Evolutionary conservation across 2,888 invertebrate genomes (phyloP).

Genomic region (Tillus elongatus): DNA sequence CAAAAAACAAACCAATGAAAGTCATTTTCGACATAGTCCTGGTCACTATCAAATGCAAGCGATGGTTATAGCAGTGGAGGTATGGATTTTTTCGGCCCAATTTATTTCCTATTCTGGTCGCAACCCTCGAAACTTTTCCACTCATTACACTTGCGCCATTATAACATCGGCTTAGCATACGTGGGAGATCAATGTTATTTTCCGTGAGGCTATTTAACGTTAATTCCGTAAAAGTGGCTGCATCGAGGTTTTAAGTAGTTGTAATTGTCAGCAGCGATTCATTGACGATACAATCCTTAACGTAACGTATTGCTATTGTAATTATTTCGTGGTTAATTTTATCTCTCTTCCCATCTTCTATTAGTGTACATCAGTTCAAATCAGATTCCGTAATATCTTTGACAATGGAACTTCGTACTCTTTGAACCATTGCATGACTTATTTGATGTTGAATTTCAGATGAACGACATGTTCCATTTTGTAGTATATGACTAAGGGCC

Average conservation of each 20-base stretch:
- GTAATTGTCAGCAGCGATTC: constrained; percentile 6
- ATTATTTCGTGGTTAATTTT: constrained; percentile 14
- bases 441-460: constrained; percentile 14
- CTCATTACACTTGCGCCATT: constrained; percentile 14
- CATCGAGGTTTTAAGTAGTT: constrained; percentile 8
- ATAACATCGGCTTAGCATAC: constrained; percentile 14
- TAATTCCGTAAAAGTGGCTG: constrained; percentile 11
- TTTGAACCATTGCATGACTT: constrained; percentile 13
- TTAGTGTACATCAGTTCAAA: constrained; percentile 13
- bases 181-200: constrained; percentile 12
- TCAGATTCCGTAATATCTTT: constrained; percentile 12
- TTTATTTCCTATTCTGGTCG: too few species aligned
- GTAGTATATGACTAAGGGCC: constrained; percentile 6
- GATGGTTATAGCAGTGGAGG: constrained; percentile 10
- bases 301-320: constrained; percentile 12
- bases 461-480: constrained; percentile 13
- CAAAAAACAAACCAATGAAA: constrained; percentile 12
- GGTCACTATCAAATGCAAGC: constrained; percentile 8
- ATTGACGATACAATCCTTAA: constrained; percentile 11
- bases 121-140: neutral
- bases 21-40: constrained; percentile 10
- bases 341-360: constrained; percentile 14
- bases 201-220: constrained; percentile 11
- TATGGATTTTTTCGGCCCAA: constrained; percentile 12
- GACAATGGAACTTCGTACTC: constrained; percentile 10